phyloP scores from a whole-genome alignment of 1,140 invertebrate species.

The Oppia nitens region DNA sequence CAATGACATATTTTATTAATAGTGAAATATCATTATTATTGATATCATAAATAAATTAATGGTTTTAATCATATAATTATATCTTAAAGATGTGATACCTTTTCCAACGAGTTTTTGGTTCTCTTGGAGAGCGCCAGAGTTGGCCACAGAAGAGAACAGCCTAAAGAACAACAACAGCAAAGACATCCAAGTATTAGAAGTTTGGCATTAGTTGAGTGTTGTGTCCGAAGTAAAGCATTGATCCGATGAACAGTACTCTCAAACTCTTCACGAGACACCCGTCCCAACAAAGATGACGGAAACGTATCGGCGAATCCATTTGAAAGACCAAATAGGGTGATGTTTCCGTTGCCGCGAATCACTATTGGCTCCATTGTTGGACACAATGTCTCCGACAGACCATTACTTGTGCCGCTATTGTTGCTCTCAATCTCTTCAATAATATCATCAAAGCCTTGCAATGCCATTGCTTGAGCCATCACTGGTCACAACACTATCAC shows the following conservation, averaged over 20 bases:
- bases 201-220: slow-evolving; percentile 18
- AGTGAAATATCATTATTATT: too few relatives aligned
- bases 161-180: slow-evolving; percentile 19
- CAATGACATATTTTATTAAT: too few relatives aligned
- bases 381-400: slow-evolving; percentile 1
- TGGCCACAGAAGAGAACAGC: slow-evolving; percentile 18
- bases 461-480: background rate
- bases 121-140: slow-evolving; percentile 17
- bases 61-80: too few relatives aligned
- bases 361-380: slow-evolving; percentile 15
- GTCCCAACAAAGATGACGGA: slow-evolving; percentile 15
- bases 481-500: too few relatives aligned
- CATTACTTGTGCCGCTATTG: slow-evolving; percentile 1
- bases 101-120: slow-evolving; percentile 15
- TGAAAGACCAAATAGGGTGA: slow-evolving; percentile 18
- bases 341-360: slow-evolving; percentile 18
- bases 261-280: slow-evolving; percentile 17
- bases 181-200: slow-evolving; percentile 17
- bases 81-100: slow-evolving; percentile 8
- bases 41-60: too few relatives aligned
- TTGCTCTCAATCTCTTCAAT: slow-evolving; percentile 11
- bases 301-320: slow-evolving; percentile 14
- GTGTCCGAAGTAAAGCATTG: slow-evolving; percentile 12
- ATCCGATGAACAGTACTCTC: slow-evolving; percentile 12
- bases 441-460: slow-evolving; percentile 5